Percentiles rank a stretch among this genome's conserved stretches.
Evolutionary conservation across 2,888 invertebrate genomes (phyloP).

Genomic region (Mesoligia furuncula): DNA sequence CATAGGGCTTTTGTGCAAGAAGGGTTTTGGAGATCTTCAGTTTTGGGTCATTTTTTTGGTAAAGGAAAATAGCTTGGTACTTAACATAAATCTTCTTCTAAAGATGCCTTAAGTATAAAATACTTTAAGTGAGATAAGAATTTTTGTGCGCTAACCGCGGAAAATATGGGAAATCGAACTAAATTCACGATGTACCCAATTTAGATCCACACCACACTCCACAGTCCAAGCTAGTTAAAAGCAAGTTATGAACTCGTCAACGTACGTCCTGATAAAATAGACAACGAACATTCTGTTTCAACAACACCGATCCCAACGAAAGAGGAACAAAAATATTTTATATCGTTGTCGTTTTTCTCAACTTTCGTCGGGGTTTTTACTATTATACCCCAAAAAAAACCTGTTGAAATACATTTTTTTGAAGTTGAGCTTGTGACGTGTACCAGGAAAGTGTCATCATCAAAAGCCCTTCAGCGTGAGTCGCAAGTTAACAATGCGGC

Average conservation of each 20-base stretch:
- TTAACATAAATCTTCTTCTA: constrained; percentile 15
- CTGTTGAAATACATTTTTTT: constrained; percentile 74
- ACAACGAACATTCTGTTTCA: constrained; percentile 8
- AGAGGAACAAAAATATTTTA: constrained; percentile 36
- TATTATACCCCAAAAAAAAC: constrained; percentile 64
- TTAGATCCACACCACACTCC: neutral
- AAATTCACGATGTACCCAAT: neutral
- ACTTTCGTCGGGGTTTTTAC: constrained; percentile 42
- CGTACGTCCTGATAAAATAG: constrained; percentile 7
- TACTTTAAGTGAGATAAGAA: constrained; percentile 13
- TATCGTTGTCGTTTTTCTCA: constrained; percentile 46
- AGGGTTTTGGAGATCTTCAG: constrained; percentile 69
- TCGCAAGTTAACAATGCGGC: constrained; percentile 88
- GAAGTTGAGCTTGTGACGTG: constrained; percentile 63
- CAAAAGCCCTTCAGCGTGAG: constrained; percentile 86
- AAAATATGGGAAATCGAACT: neutral
- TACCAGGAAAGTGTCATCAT: constrained; percentile 81
- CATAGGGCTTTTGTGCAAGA: constrained; percentile 71
- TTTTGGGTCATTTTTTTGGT: constrained; percentile 58
- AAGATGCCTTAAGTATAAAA: neutral
- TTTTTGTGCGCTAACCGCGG: neutral
- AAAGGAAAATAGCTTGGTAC: constrained; percentile 14
- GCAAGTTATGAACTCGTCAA: neutral
- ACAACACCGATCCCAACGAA: constrained; percentile 1
- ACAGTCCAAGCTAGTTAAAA: constrained; percentile 9